Percentiles rank a stretch among this genome's conserved stretches.
These are phyloP conservation scores for Saiga tatarica DNA, from an alignment of 2,113 vertebrate genomes.

Conservation along the genomic window DNA sequence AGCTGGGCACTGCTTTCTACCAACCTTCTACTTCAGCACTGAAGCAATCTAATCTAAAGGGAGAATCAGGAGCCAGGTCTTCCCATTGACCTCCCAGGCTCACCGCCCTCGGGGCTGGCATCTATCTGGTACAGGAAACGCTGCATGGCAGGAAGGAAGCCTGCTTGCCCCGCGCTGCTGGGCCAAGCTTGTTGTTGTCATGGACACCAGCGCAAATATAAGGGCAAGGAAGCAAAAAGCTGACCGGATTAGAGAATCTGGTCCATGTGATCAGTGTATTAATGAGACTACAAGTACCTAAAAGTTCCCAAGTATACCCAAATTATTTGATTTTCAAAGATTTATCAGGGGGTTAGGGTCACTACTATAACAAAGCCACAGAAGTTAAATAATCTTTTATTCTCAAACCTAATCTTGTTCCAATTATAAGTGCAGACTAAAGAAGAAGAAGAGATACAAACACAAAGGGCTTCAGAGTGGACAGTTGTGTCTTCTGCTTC, in stretches of 20 bases:
- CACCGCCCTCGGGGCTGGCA: background rate
- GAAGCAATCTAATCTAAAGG: constrained; percentile 19
- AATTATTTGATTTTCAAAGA: constrained; percentile 30
- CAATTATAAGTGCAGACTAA: background rate
- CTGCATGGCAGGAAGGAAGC: background rate
- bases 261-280: background rate
- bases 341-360: background rate
- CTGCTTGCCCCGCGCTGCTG: constrained; percentile 36
- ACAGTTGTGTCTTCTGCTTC: background rate
- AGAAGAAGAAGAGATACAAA: background rate
- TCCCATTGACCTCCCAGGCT: background rate
- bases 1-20: background rate
- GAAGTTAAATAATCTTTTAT: background rate
- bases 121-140: background rate
- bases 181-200: constrained; percentile 44
- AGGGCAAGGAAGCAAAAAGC: constrained; percentile 35
- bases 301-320: background rate
- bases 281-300: constrained; percentile 22
- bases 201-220: constrained; percentile 52
- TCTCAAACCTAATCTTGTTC: constrained; percentile 17
- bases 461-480: background rate
- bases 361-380: background rate
- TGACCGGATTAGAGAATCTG: background rate
- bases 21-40: background rate
- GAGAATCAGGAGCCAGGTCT: background rate